Percentiles rank a stretch among this genome's conserved stretches.
These are phyloP conservation scores for Punctoribates punctum DNA, from an alignment of 2,888 invertebrate genomes.

Conservation along the genomic window DNA sequence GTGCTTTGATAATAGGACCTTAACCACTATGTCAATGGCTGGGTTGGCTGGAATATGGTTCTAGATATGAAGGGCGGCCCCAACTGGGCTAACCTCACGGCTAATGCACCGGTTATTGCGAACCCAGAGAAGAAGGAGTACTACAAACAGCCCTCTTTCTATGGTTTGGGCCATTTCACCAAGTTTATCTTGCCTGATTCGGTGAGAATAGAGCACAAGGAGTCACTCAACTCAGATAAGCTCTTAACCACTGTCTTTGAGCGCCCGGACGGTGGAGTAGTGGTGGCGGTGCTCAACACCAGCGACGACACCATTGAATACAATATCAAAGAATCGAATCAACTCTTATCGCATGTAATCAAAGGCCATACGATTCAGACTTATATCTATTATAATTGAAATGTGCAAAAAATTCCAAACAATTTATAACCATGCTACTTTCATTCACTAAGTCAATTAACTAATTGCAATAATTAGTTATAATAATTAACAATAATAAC, in stretches of 20 bases:
- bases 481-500: no score
- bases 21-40: conserved; percentile 58
- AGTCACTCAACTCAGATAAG: not conserved
- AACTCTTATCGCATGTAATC: not conserved
- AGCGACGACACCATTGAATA: conserved; percentile 9
- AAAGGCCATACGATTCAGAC: not conserved
- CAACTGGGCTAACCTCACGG: conserved; percentile 58
- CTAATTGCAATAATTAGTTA: no score
- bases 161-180: conserved; percentile 58
- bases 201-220: conserved; percentile 32
- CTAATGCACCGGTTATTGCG: conserved; percentile 59
- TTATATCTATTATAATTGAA: not conserved
- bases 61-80: conserved; percentile 58
- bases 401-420: no score
- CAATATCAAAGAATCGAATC: not conserved
- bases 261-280: conserved; percentile 42
- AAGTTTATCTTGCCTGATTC: conserved; percentile 50
- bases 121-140: conserved; percentile 54
- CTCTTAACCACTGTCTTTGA: conserved; percentile 41
- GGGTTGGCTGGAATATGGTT: conserved; percentile 61
- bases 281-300: conserved; percentile 44
- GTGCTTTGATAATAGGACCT: conserved; percentile 52
- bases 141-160: conserved; percentile 61
- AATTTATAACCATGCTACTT: not conserved
- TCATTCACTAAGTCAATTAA: not conserved